Conservation (phyloP, 2,888 invertebrate species). For the Chouioia cunea region DNA sequence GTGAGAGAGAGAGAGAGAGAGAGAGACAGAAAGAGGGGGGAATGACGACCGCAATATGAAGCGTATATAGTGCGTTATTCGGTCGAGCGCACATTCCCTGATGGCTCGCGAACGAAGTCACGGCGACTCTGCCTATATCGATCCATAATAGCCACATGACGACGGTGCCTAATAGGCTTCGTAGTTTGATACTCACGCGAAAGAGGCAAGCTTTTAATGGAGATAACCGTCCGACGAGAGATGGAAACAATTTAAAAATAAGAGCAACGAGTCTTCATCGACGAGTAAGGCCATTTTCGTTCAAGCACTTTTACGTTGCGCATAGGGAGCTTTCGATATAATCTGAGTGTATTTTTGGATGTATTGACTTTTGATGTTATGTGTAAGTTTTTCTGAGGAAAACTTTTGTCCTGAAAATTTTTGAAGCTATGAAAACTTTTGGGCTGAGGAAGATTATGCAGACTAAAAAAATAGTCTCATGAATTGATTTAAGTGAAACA, state of each 20-base stretch:
- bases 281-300: neutral
- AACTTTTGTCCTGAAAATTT: too few species aligned
- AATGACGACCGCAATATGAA: constrained; percentile 13
- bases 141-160: constrained; percentile 45
- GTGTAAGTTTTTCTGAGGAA: too few species aligned
- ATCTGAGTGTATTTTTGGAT: too few species aligned
- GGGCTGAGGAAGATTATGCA: too few species aligned
- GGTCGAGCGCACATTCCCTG: neutral
- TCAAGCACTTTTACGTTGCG: too few species aligned
- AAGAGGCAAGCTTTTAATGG: constrained; percentile 24
- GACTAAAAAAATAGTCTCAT: too few species aligned
- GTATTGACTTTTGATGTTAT: too few species aligned
- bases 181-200: constrained; percentile 46
- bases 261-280: neutral
- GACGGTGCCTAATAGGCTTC: constrained; percentile 48
- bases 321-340: too few species aligned
- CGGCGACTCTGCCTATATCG: constrained; percentile 45
- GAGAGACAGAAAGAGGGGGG: neutral
- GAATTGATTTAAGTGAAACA: too few species aligned
- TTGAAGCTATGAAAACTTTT: too few species aligned
- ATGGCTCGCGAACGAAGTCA: constrained; percentile 42
- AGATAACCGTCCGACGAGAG: neutral
- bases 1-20: constrained; percentile 3
- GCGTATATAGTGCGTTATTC: neutral
- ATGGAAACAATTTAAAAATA: too few species aligned